Evolutionary conservation across 2,797 vertebrate genomes (phyloP).

Genomic region (Peromyscus eremicus): DNA sequence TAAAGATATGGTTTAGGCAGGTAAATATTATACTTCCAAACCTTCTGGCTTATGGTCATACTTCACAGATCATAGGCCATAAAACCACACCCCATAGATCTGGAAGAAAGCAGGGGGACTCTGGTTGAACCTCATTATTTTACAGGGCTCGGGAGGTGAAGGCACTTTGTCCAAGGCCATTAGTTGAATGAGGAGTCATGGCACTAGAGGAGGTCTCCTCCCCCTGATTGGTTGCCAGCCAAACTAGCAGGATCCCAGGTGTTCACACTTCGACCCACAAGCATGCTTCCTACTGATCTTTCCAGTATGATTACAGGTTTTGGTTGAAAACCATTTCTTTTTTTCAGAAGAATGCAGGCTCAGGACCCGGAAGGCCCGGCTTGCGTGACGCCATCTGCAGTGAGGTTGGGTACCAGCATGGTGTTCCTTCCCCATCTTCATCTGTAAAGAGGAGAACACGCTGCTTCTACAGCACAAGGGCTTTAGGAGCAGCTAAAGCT

Average conservation of each 20-base stretch:
- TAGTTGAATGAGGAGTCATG: neutral
- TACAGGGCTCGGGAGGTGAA: neutral
- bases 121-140: neutral
- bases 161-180: neutral
- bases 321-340: neutral
- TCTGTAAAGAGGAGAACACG: neutral
- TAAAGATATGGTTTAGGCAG: neutral
- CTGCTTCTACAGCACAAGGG: neutral
- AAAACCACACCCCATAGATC: neutral
- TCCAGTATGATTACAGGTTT: neutral
- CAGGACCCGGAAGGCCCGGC: neutral
- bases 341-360: neutral
- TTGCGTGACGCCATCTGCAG: neutral
- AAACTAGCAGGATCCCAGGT: neutral
- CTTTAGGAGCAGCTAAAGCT: neutral
- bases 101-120: neutral
- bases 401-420: neutral
- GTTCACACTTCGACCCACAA: neutral
- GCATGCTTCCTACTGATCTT: neutral
- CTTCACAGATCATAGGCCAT: too few species aligned
- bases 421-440: neutral
- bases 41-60: neutral
- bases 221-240: neutral
- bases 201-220: neutral
- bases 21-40: neutral